Evolutionary conservation across 2,113 vertebrate species (phyloP).

Genomic region (Pelvicachromis taeniatus): DNA sequence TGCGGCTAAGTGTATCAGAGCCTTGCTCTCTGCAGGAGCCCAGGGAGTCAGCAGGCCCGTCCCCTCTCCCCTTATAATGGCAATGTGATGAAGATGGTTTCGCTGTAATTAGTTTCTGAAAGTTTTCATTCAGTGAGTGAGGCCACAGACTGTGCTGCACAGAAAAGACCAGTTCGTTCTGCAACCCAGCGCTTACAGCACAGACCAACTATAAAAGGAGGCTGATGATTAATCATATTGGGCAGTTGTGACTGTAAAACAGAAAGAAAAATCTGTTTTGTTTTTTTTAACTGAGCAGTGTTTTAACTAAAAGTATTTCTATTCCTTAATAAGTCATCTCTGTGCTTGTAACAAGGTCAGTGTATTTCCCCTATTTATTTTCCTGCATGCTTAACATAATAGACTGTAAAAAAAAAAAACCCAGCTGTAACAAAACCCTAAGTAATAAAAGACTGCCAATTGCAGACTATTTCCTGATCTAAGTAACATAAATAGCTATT

Average conservation of each 20-base stretch:
- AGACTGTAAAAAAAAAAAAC: neutral
- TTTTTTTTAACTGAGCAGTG: neutral
- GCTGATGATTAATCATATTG: neutral
- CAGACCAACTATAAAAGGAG: constrained; percentile 28
- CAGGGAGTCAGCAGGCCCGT: constrained; percentile 63
- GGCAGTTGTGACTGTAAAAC: constrained; percentile 1
- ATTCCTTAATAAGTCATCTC: neutral
- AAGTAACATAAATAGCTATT: neutral
- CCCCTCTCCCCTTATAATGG: constrained; percentile 66
- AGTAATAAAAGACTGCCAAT: neutral
- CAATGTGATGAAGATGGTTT: constrained; percentile 78
- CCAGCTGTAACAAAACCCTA: neutral
- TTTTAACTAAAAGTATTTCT: neutral
- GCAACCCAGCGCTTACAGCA: constrained; percentile 44
- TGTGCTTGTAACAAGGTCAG: neutral
- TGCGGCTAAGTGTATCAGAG: constrained; percentile 72
- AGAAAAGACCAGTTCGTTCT: constrained; percentile 59
- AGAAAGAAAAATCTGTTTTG: neutral
- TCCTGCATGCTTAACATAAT: neutral
- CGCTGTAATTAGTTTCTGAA: constrained; percentile 77
- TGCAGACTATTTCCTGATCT: neutral
- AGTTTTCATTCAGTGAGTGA: constrained; percentile 68
- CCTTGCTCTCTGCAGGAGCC: constrained; percentile 58
- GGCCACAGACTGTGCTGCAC: constrained; percentile 40
- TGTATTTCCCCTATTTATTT: neutral